Base-by-base conservation (phyloP, 2,113 vertebrate species). In the Coturnix japonica region DNA sequence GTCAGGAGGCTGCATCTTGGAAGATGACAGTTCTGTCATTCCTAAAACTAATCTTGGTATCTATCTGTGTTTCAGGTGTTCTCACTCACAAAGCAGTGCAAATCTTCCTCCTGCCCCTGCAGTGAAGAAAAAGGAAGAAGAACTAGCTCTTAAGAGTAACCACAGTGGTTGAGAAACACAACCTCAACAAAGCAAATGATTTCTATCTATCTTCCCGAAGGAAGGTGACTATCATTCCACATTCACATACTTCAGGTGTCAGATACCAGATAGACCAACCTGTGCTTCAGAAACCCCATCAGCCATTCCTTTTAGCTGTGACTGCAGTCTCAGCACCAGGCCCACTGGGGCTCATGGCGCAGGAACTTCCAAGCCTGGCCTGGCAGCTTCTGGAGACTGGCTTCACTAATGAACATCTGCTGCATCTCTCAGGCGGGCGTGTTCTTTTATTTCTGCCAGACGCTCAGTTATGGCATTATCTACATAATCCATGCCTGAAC, bases 341-440 rank as follows among this genome's bases (percentile, higher is more conserved):
- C 56, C 33, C 51, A 23, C 19, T 20, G 0, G 3, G 15, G n/a
- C 37, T 63, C 26, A 33, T 0, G 1, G 33, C 13, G 28, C 25
- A 23, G 46, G 33, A 75, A 64, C 44, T 54, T 35, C 79, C 20
- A 71, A n/a, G 30, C 44, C 66, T 31, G 35, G 75, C 53, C 35
- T 82, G 47, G 43, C 83, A 79, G 25, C 44, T 86, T 39, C 81
- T 13, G 4, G 7, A 31, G 3, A 20, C 17, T 4, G 30, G 25
- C 17, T 31, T n/a, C 49, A 39, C 71, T 88, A 25, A 67, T 3
- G 20, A 65, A 72, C 31, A 70, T 5, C 49, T 39, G 23, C 72
- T 69, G 33, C 25, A 44, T 5, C 21, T 54, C 41, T 57, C 35
- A 35, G 57, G 44, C 7, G 11, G 30, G 18, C 30, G 44, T 15